These are phyloP conservation scores for Leucophora obtusa DNA, from an alignment of 2,888 invertebrate species.

Conservation along the genomic window DNA sequence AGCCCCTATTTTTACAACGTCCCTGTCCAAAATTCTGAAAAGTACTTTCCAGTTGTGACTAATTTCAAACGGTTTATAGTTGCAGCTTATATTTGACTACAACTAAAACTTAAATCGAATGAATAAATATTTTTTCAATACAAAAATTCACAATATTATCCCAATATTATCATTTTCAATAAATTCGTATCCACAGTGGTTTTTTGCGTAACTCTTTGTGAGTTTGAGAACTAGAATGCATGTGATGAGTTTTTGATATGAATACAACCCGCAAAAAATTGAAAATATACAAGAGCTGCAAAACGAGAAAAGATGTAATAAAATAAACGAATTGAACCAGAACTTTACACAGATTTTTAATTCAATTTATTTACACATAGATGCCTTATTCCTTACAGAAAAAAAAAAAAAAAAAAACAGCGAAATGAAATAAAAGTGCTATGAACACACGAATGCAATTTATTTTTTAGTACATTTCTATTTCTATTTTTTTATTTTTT, in stretches of 20 bases:
- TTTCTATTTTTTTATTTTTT: background rate
- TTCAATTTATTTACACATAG: slow-evolving; percentile 56
- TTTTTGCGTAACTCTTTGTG: too few species aligned
- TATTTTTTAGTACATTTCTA: background rate
- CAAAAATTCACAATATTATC: too few species aligned
- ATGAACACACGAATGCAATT: slow-evolving; percentile 61
- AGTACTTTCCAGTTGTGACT: too few species aligned
- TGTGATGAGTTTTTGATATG: slow-evolving; percentile 46
- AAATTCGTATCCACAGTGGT: too few species aligned
- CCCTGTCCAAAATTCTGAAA: too few species aligned
- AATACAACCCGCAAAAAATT: slow-evolving; percentile 12
- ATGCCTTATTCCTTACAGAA: slow-evolving; percentile 58
- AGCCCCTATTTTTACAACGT: too few species aligned
- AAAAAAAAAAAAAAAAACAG: slow-evolving; percentile 67
- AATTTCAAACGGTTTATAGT: too few species aligned
- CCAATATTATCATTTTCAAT: too few species aligned
- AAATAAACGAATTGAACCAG: slow-evolving; percentile 25
- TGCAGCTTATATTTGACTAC: too few species aligned
- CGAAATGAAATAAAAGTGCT: slow-evolving; percentile 47
- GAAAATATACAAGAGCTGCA: background rate
- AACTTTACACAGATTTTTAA: slow-evolving; percentile 66
- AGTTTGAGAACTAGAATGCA: slow-evolving; percentile 23
- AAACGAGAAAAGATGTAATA: background rate
- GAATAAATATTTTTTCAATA: too few species aligned
- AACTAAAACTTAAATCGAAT: too few species aligned